Evolutionary conservation across 2,888 invertebrate genomes (phyloP).

Genomic region (Ceratothoa steindachneri): DNA sequence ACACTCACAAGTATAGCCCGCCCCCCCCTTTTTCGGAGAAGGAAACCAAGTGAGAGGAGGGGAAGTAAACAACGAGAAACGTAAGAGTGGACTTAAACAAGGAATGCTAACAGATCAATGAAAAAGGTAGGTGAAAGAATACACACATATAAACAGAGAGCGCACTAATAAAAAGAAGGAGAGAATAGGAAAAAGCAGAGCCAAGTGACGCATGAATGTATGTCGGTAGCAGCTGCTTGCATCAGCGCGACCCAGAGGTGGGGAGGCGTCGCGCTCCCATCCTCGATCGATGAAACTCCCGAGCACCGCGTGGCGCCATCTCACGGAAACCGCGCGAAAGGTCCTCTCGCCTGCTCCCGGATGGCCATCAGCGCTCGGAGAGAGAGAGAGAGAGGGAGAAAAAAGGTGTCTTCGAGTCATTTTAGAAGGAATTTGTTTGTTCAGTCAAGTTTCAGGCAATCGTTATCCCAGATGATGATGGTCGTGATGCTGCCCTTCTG

Average conservation of each 20-base stretch:
- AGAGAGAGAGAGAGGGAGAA: neutral
- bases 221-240: neutral
- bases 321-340: neutral
- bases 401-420: too few relatives aligned
- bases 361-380: neutral
- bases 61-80: too few relatives aligned
- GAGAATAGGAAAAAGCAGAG: neutral
- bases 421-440: too few relatives aligned
- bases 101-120: too few relatives aligned
- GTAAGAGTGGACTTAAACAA: too few relatives aligned
- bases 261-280: neutral
- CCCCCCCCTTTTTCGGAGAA: too few relatives aligned
- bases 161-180: neutral
- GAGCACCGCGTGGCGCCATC: neutral
- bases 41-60: too few relatives aligned
- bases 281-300: neutral
- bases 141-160: neutral
- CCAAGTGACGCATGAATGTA: neutral
- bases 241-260: neutral
- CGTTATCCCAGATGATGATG: too few relatives aligned
- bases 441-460: too few relatives aligned
- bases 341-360: neutral
- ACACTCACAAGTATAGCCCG: too few relatives aligned
- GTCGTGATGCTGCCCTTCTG: too few relatives aligned
- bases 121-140: neutral